Percentiles rank a stretch among this genome's conserved stretches.
Evolutionary conservation across 1,140 invertebrate genomes (phyloP).

Genomic region (Lepidurus arcticus): DNA sequence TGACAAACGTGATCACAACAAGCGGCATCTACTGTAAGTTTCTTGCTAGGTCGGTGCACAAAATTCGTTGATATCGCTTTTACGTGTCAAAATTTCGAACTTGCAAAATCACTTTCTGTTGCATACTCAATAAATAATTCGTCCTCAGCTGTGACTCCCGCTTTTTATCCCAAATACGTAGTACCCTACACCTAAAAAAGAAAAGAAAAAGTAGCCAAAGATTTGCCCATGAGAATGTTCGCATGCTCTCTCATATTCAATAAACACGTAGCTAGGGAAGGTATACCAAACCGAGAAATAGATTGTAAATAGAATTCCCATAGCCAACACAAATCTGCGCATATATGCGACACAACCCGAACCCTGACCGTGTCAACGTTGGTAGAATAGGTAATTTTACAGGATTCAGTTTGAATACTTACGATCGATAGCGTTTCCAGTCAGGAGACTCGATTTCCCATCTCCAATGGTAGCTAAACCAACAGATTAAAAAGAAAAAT

Average conservation of each 20-base stretch:
- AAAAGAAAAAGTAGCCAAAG: too few relatives aligned
- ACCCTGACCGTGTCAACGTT: background rate
- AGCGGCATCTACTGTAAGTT: too few relatives aligned
- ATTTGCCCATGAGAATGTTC: too few relatives aligned
- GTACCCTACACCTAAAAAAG: too few relatives aligned
- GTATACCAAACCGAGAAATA: background rate
- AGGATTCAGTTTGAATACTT: constrained; percentile 22
- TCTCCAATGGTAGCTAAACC: constrained; percentile 31
- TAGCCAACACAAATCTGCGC: background rate
- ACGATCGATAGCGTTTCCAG: constrained; percentile 30
- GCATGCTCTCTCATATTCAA: background rate
- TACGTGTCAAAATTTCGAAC: too few relatives aligned
- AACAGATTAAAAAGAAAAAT: background rate
- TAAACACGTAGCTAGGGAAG: background rate
- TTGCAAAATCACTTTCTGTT: too few relatives aligned
- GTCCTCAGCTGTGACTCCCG: too few relatives aligned
- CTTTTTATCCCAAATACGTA: too few relatives aligned
- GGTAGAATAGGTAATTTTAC: background rate
- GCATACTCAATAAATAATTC: too few relatives aligned
- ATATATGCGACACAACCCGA: background rate
- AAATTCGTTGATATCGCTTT: too few relatives aligned
- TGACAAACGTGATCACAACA: too few relatives aligned
- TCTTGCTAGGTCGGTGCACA: too few relatives aligned
- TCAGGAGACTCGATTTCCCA: constrained; percentile 30
- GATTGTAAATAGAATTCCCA: background rate